Conservation (phyloP, 2,797 vertebrate species). For the Rhincodon typus region DNA sequence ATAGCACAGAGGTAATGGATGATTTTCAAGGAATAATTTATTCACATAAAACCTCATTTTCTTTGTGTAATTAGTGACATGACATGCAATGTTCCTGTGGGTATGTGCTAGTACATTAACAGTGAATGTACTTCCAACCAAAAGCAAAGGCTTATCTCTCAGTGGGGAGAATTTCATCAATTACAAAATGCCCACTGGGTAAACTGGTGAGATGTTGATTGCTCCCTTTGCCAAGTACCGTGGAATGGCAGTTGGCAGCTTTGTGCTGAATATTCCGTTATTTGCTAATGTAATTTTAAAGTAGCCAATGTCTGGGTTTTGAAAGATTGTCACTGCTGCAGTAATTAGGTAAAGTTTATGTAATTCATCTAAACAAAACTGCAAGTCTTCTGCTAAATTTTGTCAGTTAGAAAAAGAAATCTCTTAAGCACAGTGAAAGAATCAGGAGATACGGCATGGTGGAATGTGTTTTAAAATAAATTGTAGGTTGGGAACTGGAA, state of each 20-base stretch:
- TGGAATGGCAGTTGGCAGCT: not conserved
- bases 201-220: constrained; percentile 2
- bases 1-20: not conserved
- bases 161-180: constrained; percentile 16
- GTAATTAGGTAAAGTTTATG: not conserved
- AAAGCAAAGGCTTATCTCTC: constrained; percentile 17
- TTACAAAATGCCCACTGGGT: constrained; percentile 20
- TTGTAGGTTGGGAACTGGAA: not conserved
- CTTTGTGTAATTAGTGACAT: constrained; percentile 25
- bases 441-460: not conserved
- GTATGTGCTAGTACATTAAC: constrained; percentile 15
- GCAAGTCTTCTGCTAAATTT: not conserved
- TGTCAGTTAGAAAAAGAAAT: not conserved
- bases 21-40: constrained; percentile 6
- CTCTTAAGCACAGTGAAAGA: not conserved
- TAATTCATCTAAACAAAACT: not conserved
- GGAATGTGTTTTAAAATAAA: not conserved
- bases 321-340: not conserved
- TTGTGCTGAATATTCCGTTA: not conserved
- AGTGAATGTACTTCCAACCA: constrained; percentile 5
- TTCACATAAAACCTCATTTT: not conserved
- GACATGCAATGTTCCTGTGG: constrained; percentile 12
- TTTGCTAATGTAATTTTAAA: not conserved
- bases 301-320: not conserved
- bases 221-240: not conserved